phyloP scores from a whole-genome alignment of 2,888 invertebrate genomes.

The Oxycera nigricornis region DNA sequence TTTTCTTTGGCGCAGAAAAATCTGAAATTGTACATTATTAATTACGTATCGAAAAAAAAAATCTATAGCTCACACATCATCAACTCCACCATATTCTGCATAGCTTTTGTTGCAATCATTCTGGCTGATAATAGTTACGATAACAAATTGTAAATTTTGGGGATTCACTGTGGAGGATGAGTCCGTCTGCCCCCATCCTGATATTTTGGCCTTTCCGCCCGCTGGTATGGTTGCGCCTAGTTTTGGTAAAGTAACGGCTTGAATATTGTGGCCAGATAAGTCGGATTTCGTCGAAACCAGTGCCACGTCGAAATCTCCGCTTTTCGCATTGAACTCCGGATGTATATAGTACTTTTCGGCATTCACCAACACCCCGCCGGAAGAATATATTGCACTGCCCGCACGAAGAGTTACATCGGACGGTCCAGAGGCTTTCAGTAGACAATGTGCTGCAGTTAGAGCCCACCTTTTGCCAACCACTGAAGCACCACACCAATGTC shows the following conservation, averaged over 20 bases:
- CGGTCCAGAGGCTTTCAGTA: slow-evolving; percentile 33
- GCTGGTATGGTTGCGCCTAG: slow-evolving; percentile 10
- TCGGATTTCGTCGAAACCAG: slow-evolving; percentile 40
- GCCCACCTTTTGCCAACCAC: slow-evolving; percentile 42
- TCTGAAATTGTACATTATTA: not conserved
- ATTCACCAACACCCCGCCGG: slow-evolving; percentile 42
- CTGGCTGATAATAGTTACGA: slow-evolving; percentile 43
- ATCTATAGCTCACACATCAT: slow-evolving; percentile 37
- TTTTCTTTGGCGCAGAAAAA: slow-evolving; percentile 44
- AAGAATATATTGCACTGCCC: slow-evolving; percentile 39
- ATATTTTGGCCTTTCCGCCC: slow-evolving; percentile 40
- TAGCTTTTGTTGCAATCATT: slow-evolving; percentile 40
- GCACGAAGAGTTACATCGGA: slow-evolving; percentile 40
- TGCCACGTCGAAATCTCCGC: slow-evolving; percentile 43
- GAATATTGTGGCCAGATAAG: slow-evolving; percentile 42
- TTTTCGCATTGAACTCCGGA: slow-evolving; percentile 43
- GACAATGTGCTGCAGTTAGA: slow-evolving; percentile 46
- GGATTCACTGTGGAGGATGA: slow-evolving; percentile 36
- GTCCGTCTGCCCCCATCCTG: slow-evolving; percentile 44
- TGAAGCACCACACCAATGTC: slow-evolving; percentile 45
- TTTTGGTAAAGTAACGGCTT: slow-evolving; percentile 19
- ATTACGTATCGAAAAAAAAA: not conserved
- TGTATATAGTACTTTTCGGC: slow-evolving; percentile 30
- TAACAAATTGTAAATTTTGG: slow-evolving; percentile 38
- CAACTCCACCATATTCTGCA: slow-evolving; percentile 37